These are phyloP conservation scores for Meandrina meandrites DNA, from an alignment of 92 coral and sea anemone species.

Conservation along the genomic window DNA sequence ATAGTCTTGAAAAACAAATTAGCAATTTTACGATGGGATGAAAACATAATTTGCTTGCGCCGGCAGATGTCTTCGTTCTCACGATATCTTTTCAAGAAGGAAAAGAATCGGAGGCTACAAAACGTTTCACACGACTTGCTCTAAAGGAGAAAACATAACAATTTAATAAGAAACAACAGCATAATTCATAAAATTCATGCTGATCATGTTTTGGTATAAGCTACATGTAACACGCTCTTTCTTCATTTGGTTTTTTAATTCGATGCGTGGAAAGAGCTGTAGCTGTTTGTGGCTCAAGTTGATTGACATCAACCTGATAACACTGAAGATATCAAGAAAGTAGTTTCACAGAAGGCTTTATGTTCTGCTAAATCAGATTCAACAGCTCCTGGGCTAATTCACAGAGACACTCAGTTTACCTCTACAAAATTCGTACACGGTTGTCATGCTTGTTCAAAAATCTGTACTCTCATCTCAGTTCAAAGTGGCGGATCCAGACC, in stretches of 20 bases:
- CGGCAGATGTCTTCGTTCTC: constrained; percentile 29
- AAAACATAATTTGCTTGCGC: not conserved
- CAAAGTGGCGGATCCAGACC: no score
- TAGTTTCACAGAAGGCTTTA: not conserved
- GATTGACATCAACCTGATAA: not conserved
- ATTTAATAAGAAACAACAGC: not conserved
- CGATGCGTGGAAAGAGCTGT: not conserved
- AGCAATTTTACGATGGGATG: not conserved
- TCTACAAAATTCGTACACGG: not conserved
- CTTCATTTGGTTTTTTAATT: not conserved
- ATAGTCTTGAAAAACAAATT: constrained; percentile 12
- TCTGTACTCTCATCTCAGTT: not conserved
- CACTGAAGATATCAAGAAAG: not conserved
- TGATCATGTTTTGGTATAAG: not conserved
- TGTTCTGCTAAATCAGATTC: not conserved
- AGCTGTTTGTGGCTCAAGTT: not conserved
- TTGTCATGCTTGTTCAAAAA: no score
- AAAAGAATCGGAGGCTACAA: not conserved
- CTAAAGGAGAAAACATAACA: not conserved
- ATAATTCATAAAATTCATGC: not conserved
- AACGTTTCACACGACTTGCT: not conserved
- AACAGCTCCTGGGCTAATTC: not conserved
- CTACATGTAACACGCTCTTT: not conserved
- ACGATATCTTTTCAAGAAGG: not conserved
- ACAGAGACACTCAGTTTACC: not conserved